A percentile compares a stretch with the other conserved stretches of the same genome.
phyloP scores from a whole-genome alignment of 2,797 vertebrate species.

The Rhinatrema bivittatum region DNA sequence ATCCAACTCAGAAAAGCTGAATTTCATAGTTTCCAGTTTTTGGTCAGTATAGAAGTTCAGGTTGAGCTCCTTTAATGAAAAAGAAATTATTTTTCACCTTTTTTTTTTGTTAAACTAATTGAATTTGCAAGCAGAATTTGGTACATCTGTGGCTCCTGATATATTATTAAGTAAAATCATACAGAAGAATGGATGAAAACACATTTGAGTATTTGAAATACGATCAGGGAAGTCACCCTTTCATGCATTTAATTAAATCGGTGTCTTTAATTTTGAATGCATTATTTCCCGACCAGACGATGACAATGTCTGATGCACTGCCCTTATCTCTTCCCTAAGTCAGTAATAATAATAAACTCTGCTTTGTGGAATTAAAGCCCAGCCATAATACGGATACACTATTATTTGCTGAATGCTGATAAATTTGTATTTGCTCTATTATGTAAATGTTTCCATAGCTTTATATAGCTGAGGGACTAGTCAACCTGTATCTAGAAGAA shows the following conservation, averaged over 20 bases:
- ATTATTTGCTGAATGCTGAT: conserved; percentile 16
- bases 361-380: conserved; percentile 33
- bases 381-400: conserved; percentile 15
- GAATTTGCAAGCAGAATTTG: conserved; percentile 56
- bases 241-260: conserved; percentile 58
- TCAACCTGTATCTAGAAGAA: not conserved
- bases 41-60: too few species aligned
- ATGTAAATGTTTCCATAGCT: conserved; percentile 12
- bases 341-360: conserved; percentile 36
- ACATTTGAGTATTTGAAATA: conserved; percentile 49
- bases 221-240: conserved; percentile 47
- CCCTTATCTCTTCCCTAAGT: conserved; percentile 41
- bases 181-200: conserved; percentile 52
- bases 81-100: conserved; percentile 58
- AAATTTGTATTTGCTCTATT: conserved; percentile 1
- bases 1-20: too few species aligned
- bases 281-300: conserved; percentile 45
- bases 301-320: conserved; percentile 34
- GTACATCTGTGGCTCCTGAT: conserved; percentile 50
- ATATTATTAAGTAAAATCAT: conserved; percentile 49
- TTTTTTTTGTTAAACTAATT: conserved; percentile 64
- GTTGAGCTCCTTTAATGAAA: conserved; percentile 51
- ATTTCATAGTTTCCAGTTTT: too few species aligned
- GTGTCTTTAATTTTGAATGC: conserved; percentile 51
- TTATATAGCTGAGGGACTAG: conserved; percentile 2